These are phyloP conservation scores for Conops quadrifasciatus DNA, from an alignment of 2,888 invertebrate genomes.

Conservation along the genomic window DNA sequence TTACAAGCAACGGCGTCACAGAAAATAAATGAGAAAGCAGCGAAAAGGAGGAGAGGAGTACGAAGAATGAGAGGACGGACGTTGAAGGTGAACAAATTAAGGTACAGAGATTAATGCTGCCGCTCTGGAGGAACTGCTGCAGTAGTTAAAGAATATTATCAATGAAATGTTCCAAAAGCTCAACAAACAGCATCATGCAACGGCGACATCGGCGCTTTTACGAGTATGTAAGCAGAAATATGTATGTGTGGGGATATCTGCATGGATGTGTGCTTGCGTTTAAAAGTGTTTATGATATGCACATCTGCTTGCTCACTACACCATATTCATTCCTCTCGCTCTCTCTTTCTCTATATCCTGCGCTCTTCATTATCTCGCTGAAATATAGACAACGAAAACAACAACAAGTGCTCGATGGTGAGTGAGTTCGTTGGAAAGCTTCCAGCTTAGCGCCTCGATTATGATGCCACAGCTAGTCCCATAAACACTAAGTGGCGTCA, in stretches of 20 bases:
- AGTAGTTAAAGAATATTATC: neutral
- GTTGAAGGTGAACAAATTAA: neutral
- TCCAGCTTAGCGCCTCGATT: conserved; percentile 40
- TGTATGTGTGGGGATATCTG: too few species aligned
- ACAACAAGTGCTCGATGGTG: conserved; percentile 13
- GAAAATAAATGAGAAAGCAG: too few species aligned
- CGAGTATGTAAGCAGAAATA: too few species aligned
- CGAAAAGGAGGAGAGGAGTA: too few species aligned
- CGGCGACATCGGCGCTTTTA: neutral
- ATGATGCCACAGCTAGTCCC: conserved; percentile 30
- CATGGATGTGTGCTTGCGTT: too few species aligned
- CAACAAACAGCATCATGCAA: neutral
- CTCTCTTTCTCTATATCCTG: neutral
- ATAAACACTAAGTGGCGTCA: conserved; percentile 63
- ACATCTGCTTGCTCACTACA: too few species aligned
- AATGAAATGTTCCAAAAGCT: neutral
- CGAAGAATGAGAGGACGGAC: too few species aligned
- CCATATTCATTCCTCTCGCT: neutral
- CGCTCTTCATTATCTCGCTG: neutral
- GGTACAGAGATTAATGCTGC: neutral
- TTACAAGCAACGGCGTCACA: too few species aligned
- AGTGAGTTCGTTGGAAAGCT: conserved; percentile 18
- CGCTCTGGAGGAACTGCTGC: neutral
- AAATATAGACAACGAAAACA: neutral
- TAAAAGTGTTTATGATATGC: too few species aligned